Evolutionary conservation across 2,888 invertebrate genomes (phyloP).

Genomic region (Neelides folsomi): DNA sequence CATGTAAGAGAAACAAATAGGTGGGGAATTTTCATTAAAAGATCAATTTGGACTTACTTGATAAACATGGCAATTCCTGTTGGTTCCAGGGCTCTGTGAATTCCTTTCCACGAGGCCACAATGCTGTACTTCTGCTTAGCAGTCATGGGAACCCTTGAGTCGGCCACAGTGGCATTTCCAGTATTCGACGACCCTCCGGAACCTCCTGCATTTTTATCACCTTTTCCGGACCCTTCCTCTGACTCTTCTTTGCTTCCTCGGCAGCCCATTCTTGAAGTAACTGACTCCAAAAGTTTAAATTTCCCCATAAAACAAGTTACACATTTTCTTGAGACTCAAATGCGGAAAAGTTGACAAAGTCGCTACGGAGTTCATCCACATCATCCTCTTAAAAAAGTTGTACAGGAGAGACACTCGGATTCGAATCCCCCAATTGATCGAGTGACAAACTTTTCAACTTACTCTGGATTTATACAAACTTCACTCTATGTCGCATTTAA

Average conservation of each 20-base stretch:
- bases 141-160: conserved; percentile 66
- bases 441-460: too few relatives aligned
- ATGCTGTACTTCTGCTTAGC: conserved; percentile 77
- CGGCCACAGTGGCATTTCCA: conserved; percentile 35
- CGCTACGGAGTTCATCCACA: too few relatives aligned
- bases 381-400: too few relatives aligned
- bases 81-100: conserved; percentile 72
- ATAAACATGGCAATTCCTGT: conserved; percentile 84
- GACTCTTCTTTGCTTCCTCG: conserved; percentile 31
- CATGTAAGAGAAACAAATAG: neutral
- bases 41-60: conserved; percentile 52
- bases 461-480: too few relatives aligned
- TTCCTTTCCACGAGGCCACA: conserved; percentile 82
- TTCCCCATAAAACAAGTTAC: conserved; percentile 20
- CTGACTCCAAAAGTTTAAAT: conserved; percentile 13
- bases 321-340: too few relatives aligned
- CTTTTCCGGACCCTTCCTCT: conserved; percentile 15
- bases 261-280: conserved; percentile 29
- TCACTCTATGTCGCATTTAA: too few relatives aligned
- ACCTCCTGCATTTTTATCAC: conserved; percentile 14
- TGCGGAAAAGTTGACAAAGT: too few relatives aligned
- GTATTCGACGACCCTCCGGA: conserved; percentile 34
- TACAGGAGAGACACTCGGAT: too few relatives aligned
- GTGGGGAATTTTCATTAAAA: neutral
- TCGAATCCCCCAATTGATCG: too few relatives aligned